These are phyloP conservation scores for Pararge aegeria DNA, from an alignment of 1,140 invertebrate genomes.

Conservation along the genomic window DNA sequence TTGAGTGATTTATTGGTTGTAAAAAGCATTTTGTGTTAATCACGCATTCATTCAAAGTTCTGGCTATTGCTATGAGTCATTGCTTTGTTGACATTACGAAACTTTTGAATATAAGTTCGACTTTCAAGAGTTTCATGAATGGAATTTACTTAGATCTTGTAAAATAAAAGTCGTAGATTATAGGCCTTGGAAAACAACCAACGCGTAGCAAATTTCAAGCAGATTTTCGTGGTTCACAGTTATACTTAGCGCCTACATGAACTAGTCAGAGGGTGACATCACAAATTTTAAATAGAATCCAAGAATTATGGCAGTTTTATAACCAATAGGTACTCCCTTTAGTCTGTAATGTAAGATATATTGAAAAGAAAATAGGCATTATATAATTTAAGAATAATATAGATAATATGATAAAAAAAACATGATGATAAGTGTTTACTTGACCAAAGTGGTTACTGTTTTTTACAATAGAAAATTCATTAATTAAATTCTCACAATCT, in stretches of 20 bases:
- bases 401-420: no score
- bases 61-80: conserved; percentile 28
- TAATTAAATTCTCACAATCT: no score
- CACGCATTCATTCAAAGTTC: conserved; percentile 31
- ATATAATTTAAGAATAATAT: no score
- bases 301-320: not conserved
- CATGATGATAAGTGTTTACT: no score
- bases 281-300: conserved; percentile 53
- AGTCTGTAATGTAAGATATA: no score
- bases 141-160: not conserved
- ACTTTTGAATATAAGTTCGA: conserved; percentile 20
- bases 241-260: conserved; percentile 23
- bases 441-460: no score
- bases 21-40: conserved; percentile 17
- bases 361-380: no score
- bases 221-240: not conserved
- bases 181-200: not conserved
- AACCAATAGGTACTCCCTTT: not conserved
- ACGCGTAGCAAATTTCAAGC: not conserved
- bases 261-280: conserved; percentile 42
- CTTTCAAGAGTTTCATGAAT: not conserved
- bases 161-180: no score
- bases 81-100: conserved; percentile 57
- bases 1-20: conserved; percentile 10
- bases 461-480: no score